Evolutionary conservation across 2,888 invertebrate genomes (phyloP).

Genomic region (Xestia rhomboidea): DNA sequence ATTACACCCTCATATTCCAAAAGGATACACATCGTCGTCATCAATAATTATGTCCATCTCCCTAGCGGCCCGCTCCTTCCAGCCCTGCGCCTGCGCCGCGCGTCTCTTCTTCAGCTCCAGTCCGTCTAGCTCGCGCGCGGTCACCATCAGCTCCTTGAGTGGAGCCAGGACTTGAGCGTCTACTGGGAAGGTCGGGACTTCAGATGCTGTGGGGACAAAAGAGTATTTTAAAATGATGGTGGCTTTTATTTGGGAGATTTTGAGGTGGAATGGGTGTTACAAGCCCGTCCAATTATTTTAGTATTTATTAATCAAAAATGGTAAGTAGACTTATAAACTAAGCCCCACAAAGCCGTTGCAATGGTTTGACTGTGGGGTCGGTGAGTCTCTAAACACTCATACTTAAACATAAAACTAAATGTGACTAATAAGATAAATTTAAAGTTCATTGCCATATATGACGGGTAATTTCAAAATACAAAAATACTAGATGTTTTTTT

Average conservation of each 20-base stretch:
- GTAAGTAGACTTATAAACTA: too few species aligned
- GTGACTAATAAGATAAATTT: too few species aligned
- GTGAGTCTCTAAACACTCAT: too few species aligned
- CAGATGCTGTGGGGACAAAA: conserved; percentile 92
- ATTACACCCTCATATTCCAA: conserved; percentile 40
- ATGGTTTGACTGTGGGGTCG: too few species aligned
- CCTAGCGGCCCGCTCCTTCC: conserved; percentile 96
- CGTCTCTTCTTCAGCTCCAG: conserved; percentile 92
- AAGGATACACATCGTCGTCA: conserved; percentile 92
- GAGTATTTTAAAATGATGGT: neutral
- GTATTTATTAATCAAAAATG: too few species aligned
- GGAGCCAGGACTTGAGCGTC: conserved; percentile 91
- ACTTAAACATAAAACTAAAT: too few species aligned
- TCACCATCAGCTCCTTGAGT: conserved; percentile 92
- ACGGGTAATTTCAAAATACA: too few species aligned
- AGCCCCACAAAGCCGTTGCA: too few species aligned
- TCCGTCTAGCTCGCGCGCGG: conserved; percentile 95
- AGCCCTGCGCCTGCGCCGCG: conserved; percentile 93
- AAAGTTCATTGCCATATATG: too few species aligned
- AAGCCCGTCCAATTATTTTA: too few species aligned
- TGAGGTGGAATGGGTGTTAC: neutral
- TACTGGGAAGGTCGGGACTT: conserved; percentile 96
- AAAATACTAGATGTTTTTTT: too few species aligned
- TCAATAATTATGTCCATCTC: conserved; percentile 98
- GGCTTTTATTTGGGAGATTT: neutral